Conservation (phyloP, 2,797 vertebrate genomes). For the Sebastes diploproa region DNA sequence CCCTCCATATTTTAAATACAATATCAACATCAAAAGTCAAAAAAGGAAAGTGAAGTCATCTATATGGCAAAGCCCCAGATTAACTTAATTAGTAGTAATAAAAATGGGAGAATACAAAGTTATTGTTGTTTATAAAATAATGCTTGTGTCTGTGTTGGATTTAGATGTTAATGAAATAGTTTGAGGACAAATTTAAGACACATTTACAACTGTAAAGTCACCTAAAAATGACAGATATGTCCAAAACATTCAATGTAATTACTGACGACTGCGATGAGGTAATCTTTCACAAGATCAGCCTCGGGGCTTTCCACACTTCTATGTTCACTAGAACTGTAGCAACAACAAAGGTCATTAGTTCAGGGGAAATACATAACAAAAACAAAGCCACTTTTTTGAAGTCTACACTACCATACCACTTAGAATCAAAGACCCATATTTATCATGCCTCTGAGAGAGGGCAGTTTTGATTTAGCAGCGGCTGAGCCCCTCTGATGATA, state of each 20-base stretch:
- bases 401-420: conserved; percentile 69
- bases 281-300: conserved; percentile 30
- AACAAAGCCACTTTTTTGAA: conserved; percentile 55
- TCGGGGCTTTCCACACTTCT: conserved; percentile 64
- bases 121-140: background rate
- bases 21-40: background rate
- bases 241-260: conserved; percentile 7
- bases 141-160: background rate
- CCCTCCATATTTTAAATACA: background rate
- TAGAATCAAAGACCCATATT: conserved; percentile 61
- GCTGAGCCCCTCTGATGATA: background rate
- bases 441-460: conserved; percentile 40
- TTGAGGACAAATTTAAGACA: conserved; percentile 13
- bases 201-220: background rate
- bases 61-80: background rate
- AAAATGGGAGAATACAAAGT: background rate
- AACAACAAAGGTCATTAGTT: conserved; percentile 39
- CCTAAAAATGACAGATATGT: background rate
- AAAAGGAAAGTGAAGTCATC: background rate
- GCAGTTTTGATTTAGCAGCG: conserved; percentile 5
- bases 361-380: conserved; percentile 51
- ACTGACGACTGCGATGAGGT: conserved; percentile 5
- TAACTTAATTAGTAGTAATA: background rate
- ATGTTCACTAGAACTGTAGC: conserved; percentile 49
- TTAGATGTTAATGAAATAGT: background rate